These are phyloP conservation scores for Uria aalge DNA, from an alignment of 2,113 vertebrate species.

Conservation along the genomic window DNA sequence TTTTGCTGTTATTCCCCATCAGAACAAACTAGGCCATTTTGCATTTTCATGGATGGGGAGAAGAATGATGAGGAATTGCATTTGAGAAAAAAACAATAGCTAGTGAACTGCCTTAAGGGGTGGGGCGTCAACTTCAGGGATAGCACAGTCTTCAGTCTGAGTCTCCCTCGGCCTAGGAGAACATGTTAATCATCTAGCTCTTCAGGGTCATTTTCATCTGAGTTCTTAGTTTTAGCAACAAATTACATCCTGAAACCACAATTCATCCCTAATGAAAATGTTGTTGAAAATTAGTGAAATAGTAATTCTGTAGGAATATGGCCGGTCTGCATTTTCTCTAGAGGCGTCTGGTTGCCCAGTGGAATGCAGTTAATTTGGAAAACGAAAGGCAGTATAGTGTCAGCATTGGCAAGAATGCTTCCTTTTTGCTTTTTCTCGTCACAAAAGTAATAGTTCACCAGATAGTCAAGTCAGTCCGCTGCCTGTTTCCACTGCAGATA, in stretches of 20 bases:
- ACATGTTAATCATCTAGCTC: background rate
- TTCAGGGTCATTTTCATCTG: background rate
- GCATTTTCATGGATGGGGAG: background rate
- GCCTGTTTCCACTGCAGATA: background rate
- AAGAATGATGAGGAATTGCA: background rate
- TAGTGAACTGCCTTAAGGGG: background rate
- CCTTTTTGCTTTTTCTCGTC: background rate
- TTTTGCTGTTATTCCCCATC: background rate
- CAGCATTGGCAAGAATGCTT: background rate
- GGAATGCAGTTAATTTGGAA: background rate
- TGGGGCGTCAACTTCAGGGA: background rate
- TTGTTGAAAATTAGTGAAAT: conserved; percentile 8
- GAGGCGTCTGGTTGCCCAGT: background rate
- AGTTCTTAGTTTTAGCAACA: background rate
- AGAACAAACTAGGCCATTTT: background rate
- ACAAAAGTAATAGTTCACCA: background rate
- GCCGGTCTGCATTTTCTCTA: background rate
- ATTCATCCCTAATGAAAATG: conserved; percentile 1
- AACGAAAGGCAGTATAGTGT: background rate
- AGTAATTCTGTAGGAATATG: background rate
- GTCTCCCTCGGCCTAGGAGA: background rate
- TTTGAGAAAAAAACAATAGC: background rate
- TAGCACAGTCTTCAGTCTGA: background rate
- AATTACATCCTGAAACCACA: background rate
- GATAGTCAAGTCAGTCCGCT: background rate